These are phyloP conservation scores for Troides helena DNA, from an alignment of 2,888 invertebrate genomes.

Conservation along the genomic window DNA sequence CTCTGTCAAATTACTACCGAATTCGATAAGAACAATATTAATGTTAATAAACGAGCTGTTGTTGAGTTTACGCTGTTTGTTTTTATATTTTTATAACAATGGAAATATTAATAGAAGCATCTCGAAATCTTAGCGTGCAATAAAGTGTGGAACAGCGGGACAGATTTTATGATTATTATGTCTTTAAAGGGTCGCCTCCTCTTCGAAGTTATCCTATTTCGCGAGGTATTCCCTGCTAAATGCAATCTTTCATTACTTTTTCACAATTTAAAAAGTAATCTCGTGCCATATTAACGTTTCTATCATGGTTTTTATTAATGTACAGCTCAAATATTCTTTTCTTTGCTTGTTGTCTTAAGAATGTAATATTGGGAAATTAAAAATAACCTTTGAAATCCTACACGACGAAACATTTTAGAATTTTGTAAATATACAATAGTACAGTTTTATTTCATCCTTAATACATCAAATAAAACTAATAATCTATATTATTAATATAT, in stretches of 20 bases:
- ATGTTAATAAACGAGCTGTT: background rate
- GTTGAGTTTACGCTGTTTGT: background rate
- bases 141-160: slow-evolving; percentile 23
- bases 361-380: background rate
- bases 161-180: slow-evolving; percentile 30
- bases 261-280: slow-evolving; percentile 30
- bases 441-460: too few species aligned
- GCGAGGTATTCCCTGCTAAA: slow-evolving; percentile 26
- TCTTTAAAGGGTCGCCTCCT: slow-evolving; percentile 23
- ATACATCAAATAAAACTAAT: too few species aligned
- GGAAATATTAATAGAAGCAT: slow-evolving; percentile 17
- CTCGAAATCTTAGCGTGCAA: slow-evolving; percentile 22
- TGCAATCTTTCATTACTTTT: slow-evolving; percentile 30
- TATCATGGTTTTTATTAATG: slow-evolving; percentile 18
- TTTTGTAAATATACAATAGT: too few species aligned
- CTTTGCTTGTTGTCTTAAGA: background rate
- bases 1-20: too few species aligned
- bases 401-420: too few species aligned
- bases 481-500: too few species aligned
- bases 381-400: background rate
- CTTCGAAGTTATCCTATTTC: slow-evolving; percentile 29
- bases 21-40: background rate
- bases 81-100: slow-evolving; percentile 16
- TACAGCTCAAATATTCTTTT: slow-evolving; percentile 1
- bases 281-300: slow-evolving; percentile 8